Evolutionary conservation across 2,797 vertebrate genomes (phyloP), one percentile per base, ranked within the genome.

Genomic region (Ctenochaetus hawaiiensis): DNA sequence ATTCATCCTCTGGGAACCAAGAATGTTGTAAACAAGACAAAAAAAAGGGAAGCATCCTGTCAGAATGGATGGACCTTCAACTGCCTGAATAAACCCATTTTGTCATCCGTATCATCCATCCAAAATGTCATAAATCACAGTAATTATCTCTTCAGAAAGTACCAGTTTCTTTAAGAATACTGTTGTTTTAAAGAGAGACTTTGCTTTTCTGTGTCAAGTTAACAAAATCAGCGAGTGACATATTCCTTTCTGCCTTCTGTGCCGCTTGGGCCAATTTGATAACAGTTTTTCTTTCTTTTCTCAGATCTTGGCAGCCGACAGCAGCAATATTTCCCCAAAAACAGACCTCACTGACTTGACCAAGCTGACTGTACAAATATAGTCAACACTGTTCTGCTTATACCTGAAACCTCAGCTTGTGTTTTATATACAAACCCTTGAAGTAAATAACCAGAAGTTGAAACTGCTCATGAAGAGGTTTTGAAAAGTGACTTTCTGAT

Each of bases 351-450:
- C 7, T 52, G 34, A 14, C 17, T 57, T 39, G 58, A 41, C 17
- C 0, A 8, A 16, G 1, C 20, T 18, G 2, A 53, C 17, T 12
- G 63, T 53, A 30, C 2, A 63, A 61, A 56, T 65, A 60, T 5
- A 53, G 47, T 63, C 78, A 84, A 70, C 2, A 23, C 6, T 23
- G 5, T 10, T n/a, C 49, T 84, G 80, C 49, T 78, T 85, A 53
- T 6, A 86, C 48, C 45, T 4, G n/a, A 81, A 87, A 84, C 80
- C 12, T 14, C 20, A 44, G 43, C 1, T 43, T 65, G 11, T 87
- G 75, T 91, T 90, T 62, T 45, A 62, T 79, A 82, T 22, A 86
- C 87, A 34, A 89, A 76, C 77, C 60, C 16, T 16, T 6, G 3
- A 41, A 67, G 58, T 14, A 61, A 62, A 45, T 53, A 8, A 68